Evolutionary conservation across 2,797 vertebrate species (phyloP), one percentile per base, ranked within the genome.

Genomic region (Limosa lapponica): DNA sequence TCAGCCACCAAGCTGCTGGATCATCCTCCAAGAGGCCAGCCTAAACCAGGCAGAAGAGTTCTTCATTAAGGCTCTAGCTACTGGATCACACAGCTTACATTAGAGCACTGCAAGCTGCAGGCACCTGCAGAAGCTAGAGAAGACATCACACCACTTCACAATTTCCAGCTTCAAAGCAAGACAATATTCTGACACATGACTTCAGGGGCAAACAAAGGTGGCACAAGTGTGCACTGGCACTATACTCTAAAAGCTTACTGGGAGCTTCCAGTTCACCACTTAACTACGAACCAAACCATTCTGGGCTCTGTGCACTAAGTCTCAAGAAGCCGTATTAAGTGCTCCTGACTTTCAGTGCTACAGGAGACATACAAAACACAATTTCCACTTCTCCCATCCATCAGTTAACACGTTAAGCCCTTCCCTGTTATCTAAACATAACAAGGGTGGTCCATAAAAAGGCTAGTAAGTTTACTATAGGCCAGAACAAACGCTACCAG

Each of bases 401-500:
- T 36, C 18, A 28, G 39, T 22, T 74, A 6, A 24, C n/a, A 72
- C 1, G 0, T 30, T 52, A 59, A 67, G 23, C 15, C 51, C 19
- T 49, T 74, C 2, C 2, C 30, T 30, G 7, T 14, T 70, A 74
- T 1, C 49, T 52, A 73, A 89, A 61, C 24, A 27, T 12, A 52
- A 39, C 0, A 0, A 49, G 69, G 37, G 10, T 7, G 9, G 8
- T 72, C 51, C 25, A 75, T 13, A 74, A 89, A 74, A 84, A 72
- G 0, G 1, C 34, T 46, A 32, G 1, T 0, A 16, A 54, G 24
- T 32, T 75, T 58, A n/a, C 20, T 18, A 19, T 41, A 22, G 65
- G 39, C 24, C 36, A 79, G 39, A 78, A 72, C 6, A 69, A 94
- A 79, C 0, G 1, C 19, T 43, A 81, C 37, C n/a, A 91, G 48